Percentiles rank a stretch among this genome's conserved stretches.
phyloP scores from a whole-genome alignment of 1,140 invertebrate genomes.

The Tribolium castaneum region DNA sequence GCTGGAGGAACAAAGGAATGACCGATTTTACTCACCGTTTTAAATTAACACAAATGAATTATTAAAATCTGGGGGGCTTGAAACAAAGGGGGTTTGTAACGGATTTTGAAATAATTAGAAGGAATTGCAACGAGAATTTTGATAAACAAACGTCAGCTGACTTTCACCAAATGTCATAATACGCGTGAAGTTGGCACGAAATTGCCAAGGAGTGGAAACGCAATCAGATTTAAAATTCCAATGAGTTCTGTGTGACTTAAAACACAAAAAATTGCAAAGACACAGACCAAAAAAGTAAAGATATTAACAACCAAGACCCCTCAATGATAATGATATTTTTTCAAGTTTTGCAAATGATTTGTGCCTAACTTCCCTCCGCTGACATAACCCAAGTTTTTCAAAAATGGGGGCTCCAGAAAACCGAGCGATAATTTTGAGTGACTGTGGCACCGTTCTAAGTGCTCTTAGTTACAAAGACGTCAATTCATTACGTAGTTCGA shows the following conservation, averaged over 20 bases:
- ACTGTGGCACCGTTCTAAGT: not conserved
- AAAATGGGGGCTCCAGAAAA: not conserved
- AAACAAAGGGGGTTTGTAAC: not conserved
- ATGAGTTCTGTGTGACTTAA: too few relatives aligned
- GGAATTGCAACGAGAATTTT: not conserved
- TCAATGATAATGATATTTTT: too few relatives aligned
- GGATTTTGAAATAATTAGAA: not conserved
- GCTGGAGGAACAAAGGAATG: not conserved
- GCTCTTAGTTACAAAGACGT: conserved; percentile 7
- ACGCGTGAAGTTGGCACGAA: conserved; percentile 4
- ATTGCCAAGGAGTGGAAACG: too few relatives aligned
- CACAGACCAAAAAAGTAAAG: too few relatives aligned
- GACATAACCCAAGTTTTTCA: not conserved
- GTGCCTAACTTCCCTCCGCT: not conserved
- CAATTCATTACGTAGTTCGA: not conserved
- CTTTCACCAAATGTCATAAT: conserved; percentile 25
- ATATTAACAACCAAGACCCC: too few relatives aligned
- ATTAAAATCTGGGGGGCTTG: not conserved
- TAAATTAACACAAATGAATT: not conserved
- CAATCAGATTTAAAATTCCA: too few relatives aligned
- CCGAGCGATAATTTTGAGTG: not conserved
- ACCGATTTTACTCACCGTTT: not conserved
- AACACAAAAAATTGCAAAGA: too few relatives aligned
- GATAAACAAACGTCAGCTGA: conserved; percentile 43
- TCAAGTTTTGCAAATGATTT: too few relatives aligned